Evolutionary conservation across 2,888 invertebrate species (phyloP), one percentile per base, ranked within the genome.

Genomic region (Ferdinandea cuprea): DNA sequence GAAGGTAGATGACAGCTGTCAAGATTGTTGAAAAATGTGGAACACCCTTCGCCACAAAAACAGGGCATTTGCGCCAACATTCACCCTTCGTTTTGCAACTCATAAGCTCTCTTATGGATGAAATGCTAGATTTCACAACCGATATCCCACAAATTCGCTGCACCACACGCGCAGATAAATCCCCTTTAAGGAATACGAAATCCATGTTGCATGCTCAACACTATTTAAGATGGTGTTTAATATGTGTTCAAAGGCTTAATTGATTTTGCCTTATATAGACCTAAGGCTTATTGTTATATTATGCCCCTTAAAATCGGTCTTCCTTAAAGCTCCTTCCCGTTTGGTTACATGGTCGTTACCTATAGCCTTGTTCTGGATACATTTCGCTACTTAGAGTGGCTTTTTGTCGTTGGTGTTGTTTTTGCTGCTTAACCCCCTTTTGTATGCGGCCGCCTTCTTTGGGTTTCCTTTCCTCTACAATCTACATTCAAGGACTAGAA

Each of bases 181-280:
- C 21, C 37, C 19, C 40, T 25, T 42, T 21, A 32, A 48, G 46
- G 25, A 8, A 28, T 40, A 48, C 9, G 42, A 40, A 42, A 52
- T 25, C 5, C 25, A 11, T 59, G 66, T 66, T 83, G 81, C 81
- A 71, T 83, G 81, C 52, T 77, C 52, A 48, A 77, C 77, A 77
- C 65, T 66, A 71, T 71, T 83, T 83, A 83, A 77, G 54, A 54
- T 71, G 48, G 77, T 72, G 77, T 77, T 77, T 83, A 83, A 83
- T 83, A 77, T 83, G 61, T 83, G 77, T 77, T 83, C 77, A 83
- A 77, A 83, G 77, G 71, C 66, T 83, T 83, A 83, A 83, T 83
- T 83, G 81, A 83, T 83, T 83, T 83, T 83, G 32, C 81, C 58
- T 74, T 28, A 58, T 59, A 76, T 76, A 46, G 59, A 63, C 69